A percentile compares a stretch with the other conserved stretches of the same genome.
Evolutionary conservation across 92 coral and sea anemone genomes (phyloP).

Genomic region (Palythoa heliodiscus): DNA sequence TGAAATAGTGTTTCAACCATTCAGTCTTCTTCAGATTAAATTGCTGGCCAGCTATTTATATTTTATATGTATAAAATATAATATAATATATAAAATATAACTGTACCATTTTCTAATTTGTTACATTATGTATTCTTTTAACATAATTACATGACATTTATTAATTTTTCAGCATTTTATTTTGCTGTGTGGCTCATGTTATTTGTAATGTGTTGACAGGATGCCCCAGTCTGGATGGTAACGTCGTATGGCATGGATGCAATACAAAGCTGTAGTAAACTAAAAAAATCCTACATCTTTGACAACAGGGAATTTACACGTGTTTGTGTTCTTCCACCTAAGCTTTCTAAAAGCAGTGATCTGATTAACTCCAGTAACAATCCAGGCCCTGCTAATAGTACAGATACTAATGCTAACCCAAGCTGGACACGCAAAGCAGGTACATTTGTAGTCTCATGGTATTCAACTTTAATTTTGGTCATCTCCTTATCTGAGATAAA

Average conservation of each 20-base stretch:
- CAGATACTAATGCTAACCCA: constrained; percentile 15
- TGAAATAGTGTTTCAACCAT: no score
- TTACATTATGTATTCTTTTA: no score
- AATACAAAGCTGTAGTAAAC: neutral
- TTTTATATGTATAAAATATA: no score
- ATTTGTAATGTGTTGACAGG: constrained; percentile 17
- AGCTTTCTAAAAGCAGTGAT: neutral
- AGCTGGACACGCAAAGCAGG: constrained; percentile 39
- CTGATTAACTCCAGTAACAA: neutral
- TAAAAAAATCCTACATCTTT: neutral
- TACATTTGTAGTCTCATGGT: neutral
- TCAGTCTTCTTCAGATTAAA: no score
- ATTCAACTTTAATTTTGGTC: no score
- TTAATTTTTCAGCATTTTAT: neutral
- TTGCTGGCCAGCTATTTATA: no score
- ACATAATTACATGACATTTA: neutral
- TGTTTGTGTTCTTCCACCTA: constrained; percentile 24
- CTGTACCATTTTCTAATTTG: no score
- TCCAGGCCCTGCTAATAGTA: neutral
- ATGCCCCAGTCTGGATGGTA: constrained; percentile 53
- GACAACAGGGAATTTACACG: constrained; percentile 20
- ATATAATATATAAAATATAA: no score
- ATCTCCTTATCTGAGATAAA: no score
- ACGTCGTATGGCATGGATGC: constrained; percentile 57
- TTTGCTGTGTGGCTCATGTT: neutral